These are phyloP conservation scores for Salvelinus sp. DNA, from an alignment of 2,113 vertebrate species.

Conservation along the genomic window DNA sequence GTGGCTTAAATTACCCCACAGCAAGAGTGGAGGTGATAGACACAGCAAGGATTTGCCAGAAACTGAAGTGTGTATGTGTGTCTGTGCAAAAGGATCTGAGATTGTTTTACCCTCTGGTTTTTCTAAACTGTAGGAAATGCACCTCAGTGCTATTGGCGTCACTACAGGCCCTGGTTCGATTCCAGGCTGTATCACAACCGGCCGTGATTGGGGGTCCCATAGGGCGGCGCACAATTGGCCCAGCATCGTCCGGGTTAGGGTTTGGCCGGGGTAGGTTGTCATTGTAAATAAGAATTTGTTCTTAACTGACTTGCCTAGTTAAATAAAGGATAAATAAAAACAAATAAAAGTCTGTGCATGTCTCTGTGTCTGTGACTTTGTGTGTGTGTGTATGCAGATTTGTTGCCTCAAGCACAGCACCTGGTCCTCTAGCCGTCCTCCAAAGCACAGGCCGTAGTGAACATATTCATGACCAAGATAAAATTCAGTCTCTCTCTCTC, in stretches of 20 bases:
- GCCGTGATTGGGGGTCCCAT: too few species aligned
- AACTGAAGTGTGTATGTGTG: conserved; percentile 13
- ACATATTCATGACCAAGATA: conserved; percentile 55
- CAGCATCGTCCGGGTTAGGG: too few species aligned
- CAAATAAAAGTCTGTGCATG: not conserved
- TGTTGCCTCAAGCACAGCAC: conserved; percentile 11
- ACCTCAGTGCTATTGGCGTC: too few species aligned
- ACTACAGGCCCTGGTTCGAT: too few species aligned
- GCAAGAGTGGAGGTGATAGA: not conserved
- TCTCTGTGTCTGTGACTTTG: too few species aligned
- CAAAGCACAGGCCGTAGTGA: conserved; percentile 35
- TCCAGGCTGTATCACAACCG: too few species aligned
- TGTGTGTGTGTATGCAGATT: conserved; percentile 15
- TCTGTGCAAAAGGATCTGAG: not conserved
- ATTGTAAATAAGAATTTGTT: too few species aligned
- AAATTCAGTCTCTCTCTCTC: conserved; percentile 48
- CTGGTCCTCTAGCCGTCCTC: conserved; percentile 21
- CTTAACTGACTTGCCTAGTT: too few species aligned
- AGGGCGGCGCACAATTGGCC: too few species aligned
- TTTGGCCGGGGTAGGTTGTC: too few species aligned
- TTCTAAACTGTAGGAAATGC: too few species aligned
- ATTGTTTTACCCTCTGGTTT: not conserved
- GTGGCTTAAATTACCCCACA: conserved; percentile 2
- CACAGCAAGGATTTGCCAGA: not conserved
- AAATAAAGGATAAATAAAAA: too few species aligned